These are phyloP conservation scores for Probosciger aterrimus DNA, from an alignment of 2,113 vertebrate species.

Conservation along the genomic window DNA sequence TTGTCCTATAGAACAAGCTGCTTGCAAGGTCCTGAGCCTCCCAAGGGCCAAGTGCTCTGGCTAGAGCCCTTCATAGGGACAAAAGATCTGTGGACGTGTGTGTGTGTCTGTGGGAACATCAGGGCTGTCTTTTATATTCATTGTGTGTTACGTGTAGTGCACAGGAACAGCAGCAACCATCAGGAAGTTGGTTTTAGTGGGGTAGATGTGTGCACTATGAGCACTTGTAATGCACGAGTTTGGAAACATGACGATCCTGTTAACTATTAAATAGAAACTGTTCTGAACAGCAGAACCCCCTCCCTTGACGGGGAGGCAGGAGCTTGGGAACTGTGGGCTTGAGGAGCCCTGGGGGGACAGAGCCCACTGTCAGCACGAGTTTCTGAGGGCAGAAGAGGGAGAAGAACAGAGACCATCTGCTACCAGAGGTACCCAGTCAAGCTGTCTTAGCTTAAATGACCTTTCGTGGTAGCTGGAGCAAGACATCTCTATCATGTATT, in stretches of 20 bases:
- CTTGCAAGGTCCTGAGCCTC: neutral
- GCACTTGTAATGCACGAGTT: fast-evolving
- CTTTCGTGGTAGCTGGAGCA: neutral
- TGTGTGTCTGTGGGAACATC: neutral
- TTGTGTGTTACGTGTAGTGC: neutral
- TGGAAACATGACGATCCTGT: neutral
- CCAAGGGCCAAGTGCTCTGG: neutral
- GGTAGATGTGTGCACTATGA: neutral
- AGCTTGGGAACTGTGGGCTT: neutral
- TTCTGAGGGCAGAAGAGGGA: neutral
- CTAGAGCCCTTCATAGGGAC: neutral
- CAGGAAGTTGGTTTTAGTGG: neutral
- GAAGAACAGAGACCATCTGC: neutral
- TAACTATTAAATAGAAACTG: neutral
- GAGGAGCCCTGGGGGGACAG: neutral
- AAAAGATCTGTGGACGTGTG: neutral
- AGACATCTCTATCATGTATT: neutral
- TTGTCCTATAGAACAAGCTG: neutral
- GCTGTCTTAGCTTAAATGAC: neutral
- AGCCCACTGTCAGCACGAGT: neutral
- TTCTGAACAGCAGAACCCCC: neutral
- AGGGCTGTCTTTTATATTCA: neutral
- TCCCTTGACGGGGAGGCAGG: neutral
- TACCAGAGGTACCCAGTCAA: neutral
- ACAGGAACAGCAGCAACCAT: neutral